Evolutionary conservation across 2,113 vertebrate genomes (phyloP), one percentile per base, ranked within the genome.

Genomic region (Trogon melanurus): DNA sequence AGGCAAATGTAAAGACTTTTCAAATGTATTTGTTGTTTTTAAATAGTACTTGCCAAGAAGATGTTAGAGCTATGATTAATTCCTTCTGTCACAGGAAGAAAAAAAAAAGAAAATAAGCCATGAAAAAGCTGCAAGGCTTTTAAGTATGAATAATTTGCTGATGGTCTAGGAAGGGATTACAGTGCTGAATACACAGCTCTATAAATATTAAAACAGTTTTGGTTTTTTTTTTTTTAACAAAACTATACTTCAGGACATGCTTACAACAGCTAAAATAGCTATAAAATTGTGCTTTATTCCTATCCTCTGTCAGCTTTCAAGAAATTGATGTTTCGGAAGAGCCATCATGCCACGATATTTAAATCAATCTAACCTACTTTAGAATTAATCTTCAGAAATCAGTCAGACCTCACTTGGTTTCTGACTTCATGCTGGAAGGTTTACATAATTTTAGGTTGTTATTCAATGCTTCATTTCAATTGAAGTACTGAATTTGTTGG

Each of bases 11-110:
- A 82, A 85, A 71, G 91, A 79, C 92, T 91, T 94, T 93, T 65
- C n/a, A 74, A 79, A 90, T 47, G 23, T 34, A 71, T 61, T 91
- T 79, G 83, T 91, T 97, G 95, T 88, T 97, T 97, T 95, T 95
- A 96, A 97, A 81, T 76, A 95, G 69, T 88, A 95, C 51, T 97
- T 97, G 95, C 93, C 90, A 88, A 95, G 96, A 93, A 95, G 66
- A 90, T 84, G 82, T 97, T 96, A 96, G 70, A 91, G 76, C 67
- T 62, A 64, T 97, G 94, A 98, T 97, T 97, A 97, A 97, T 96
- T 96, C 90, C 87, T 95, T 89, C 88, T 97, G 95, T 95, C 85
- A 91, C 27, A 54, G 47, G 41, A 54, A 8, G 41, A 54, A 8
- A n/a, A 88, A 88, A 94, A 91, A 85, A 74, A 3, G 53, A 96